These are phyloP conservation scores for Gymnodraco acuticeps DNA, from an alignment of 2,797 vertebrate species.

Conservation along the genomic window DNA sequence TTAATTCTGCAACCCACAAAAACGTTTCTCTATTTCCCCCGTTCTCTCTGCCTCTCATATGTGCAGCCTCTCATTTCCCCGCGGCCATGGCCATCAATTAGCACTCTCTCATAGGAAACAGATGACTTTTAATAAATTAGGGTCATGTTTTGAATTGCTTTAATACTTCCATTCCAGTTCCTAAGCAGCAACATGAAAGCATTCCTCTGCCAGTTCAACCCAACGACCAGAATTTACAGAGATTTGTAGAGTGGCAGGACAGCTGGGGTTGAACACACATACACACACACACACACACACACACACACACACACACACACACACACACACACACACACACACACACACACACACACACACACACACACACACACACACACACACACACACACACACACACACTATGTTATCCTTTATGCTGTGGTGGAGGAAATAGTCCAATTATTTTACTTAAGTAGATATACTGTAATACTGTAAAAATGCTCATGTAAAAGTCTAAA, in stretches of 20 bases:
- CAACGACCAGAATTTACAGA: conserved; percentile 57
- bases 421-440: no score
- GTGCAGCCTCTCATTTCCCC: conserved; percentile 55
- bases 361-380: no score
- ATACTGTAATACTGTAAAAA: no score
- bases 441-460: no score
- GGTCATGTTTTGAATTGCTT: conserved; percentile 77
- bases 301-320: no score
- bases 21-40: conserved; percentile 37
- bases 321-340: no score
- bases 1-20: conserved; percentile 57
- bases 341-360: no score
- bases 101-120: conserved; percentile 77
- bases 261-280: conserved; percentile 63
- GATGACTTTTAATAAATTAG: conserved; percentile 83
- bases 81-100: conserved; percentile 76
- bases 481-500: no score
- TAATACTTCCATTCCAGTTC: conserved; percentile 73
- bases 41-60: conserved; percentile 47
- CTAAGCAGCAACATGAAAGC: conserved; percentile 75
- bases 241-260: conserved; percentile 67
- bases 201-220: conserved; percentile 65
- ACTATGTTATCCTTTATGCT: no score
- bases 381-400: no score
- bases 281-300: conserved; percentile 12